phyloP scores from a whole-genome alignment of 2,113 vertebrate species.

The Nannospalax galili region DNA sequence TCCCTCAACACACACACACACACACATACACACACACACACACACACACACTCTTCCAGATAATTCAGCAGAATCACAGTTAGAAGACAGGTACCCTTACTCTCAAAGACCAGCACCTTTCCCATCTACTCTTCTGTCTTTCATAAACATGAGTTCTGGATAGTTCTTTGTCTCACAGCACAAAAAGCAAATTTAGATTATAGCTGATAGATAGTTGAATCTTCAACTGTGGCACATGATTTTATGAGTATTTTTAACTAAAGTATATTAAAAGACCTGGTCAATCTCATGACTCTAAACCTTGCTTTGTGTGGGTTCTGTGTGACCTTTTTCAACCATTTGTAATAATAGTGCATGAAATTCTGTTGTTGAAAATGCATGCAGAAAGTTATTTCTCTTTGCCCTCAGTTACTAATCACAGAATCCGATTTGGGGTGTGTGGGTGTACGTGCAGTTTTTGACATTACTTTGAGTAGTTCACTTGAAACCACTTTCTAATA shows the following conservation, averaged over 20 bases:
- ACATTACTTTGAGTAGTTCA: conserved; percentile 43
- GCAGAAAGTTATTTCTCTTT: conserved; percentile 39
- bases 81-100: not conserved
- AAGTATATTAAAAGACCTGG: conserved; percentile 9
- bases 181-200: not conserved
- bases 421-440: conserved; percentile 15
- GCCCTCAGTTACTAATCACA: conserved; percentile 19
- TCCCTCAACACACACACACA: not conserved
- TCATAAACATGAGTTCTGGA: not conserved
- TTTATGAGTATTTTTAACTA: conserved; percentile 64
- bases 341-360: conserved; percentile 21
- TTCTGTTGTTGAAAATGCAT: conserved; percentile 46
- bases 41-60: not conserved
- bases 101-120: conserved; percentile 6
- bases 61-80: not conserved
- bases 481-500: conserved; percentile 42
- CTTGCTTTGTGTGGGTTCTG: conserved; percentile 31
- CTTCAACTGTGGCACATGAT: conserved; percentile 26
- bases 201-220: conserved; percentile 20
- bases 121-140: not conserved
- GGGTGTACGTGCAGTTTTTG: not conserved
- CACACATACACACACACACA: not conserved
- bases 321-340: conserved; percentile 56
- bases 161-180: not conserved
- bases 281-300: conserved; percentile 41